Base-by-base conservation (phyloP, 2,113 vertebrate species). In the Steatornis caripensis region DNA sequence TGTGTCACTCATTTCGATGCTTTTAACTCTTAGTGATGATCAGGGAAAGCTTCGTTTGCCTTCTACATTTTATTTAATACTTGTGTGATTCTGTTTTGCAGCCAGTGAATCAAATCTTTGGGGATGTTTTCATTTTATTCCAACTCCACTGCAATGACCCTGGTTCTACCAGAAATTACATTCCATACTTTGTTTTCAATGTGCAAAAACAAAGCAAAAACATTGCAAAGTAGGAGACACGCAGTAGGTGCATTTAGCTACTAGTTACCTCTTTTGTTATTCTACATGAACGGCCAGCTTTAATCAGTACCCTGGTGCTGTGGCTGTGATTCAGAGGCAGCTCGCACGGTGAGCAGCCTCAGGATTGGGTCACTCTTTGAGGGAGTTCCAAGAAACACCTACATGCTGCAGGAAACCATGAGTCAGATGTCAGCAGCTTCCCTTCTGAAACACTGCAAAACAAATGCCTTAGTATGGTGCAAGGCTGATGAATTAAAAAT, bases 391-490 rank as follows among this genome's bases (percentile, higher is more conserved):
- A 90, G 57, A 45, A 90, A 86, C 83, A 78, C 85, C 93, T 61
- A 96, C 85, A 45, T 1, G 1, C 76, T 71, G 51, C 64, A 77
- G 83, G 60, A 90, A 90, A 55, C 3, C 3, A 37, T 92, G 95
- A 94, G 27, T 88, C 93, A 94, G 43, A 51, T 18, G 15, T 48
- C 79, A 95, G 76, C 51, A 90, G 71, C 72, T 93, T 96, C 83
- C 20, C 60, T 43, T 77, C 46, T 48, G 32, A 93, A 91, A 46
- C 30, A 79, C 7, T 61, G 55, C 53, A 27, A 55, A 91, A 78
- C 17, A 78, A 77, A 76, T 26, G 39, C 41, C 43, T 84, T 58
- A 17, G 11, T 11, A 1, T 66, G 36, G 39, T 39, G 36, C 48
- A 68, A 75, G 36, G 8, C 11, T 43, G 32, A 41, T 48, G 21